phyloP scores from a whole-genome alignment of 2,797 vertebrate species.

The Myoxocephalus aenaeus region DNA sequence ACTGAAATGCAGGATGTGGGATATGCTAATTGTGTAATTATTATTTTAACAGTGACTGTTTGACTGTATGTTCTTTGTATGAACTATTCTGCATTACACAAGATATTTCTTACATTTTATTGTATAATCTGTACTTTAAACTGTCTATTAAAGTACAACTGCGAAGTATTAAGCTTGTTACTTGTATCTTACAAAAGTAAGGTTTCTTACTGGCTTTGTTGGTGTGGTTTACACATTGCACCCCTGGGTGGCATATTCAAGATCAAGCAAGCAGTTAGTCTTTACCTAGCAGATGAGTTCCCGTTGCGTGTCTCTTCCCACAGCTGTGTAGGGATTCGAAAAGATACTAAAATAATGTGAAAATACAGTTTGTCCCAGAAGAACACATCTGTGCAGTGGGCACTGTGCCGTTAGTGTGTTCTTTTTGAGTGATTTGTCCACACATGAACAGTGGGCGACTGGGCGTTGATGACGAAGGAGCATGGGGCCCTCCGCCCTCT shows the following conservation, averaged over 20 bases:
- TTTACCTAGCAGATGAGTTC: background rate
- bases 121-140: conserved; percentile 43
- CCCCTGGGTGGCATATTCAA: conserved; percentile 12
- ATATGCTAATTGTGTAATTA: conserved; percentile 47
- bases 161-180: background rate
- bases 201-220: conserved; percentile 4
- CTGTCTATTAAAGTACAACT: conserved; percentile 51
- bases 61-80: conserved; percentile 41
- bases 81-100: conserved; percentile 38
- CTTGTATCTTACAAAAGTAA: background rate
- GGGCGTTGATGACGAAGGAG: conserved; percentile 58
- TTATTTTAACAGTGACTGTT: conserved; percentile 38
- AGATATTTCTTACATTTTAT: conserved; percentile 32
- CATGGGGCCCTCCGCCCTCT: conserved; percentile 30
- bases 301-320: background rate
- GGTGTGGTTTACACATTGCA: conserved; percentile 15
- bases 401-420: conserved; percentile 1
- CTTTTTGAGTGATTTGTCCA: conserved; percentile 16
- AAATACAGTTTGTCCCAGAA: background rate
- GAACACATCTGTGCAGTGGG: background rate
- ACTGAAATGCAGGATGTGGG: conserved; percentile 32
- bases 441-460: conserved; percentile 50
- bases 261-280: background rate
- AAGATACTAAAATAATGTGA: background rate
- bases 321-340: conserved; percentile 1